Base-by-base conservation (phyloP, 2,113 vertebrate species). In the Tringa solitaria region DNA sequence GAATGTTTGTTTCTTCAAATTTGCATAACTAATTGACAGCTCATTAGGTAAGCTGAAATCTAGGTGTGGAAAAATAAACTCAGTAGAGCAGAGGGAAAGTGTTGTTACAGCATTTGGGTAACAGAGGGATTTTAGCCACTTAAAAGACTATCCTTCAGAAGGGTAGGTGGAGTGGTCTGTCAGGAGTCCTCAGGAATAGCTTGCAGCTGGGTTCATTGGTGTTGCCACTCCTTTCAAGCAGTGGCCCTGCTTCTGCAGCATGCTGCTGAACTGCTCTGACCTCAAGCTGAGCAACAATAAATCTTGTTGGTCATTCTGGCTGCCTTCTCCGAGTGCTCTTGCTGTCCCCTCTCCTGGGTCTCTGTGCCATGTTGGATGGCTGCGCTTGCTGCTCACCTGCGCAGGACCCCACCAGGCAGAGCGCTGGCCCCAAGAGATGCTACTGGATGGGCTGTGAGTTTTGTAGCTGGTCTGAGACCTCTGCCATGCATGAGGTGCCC, bases 41-140 rank as follows among this genome's bases (percentile, higher is more conserved):
- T 87, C 79, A 61, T 93, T 91, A 84, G 61, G 50, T 90, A 73
- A 78, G 57, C 73, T 94, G 89, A 82, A 70, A 79, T 30, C 24
- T 76, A 33, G 32, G 22, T 57, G 30, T 46, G 33, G 35, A 70
- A 78, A 91, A 93, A 86, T 37, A 56, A 88, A 53, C 70, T 63
- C 2, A 0, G 15, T 91, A 59, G 27, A 65, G 46, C 69, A 81
- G 77, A 74, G 33, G 28, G 33, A 24, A 63, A 20, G 41, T 69
- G 22, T 64, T 75, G 18, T 80, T 68, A 69, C 18, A 92, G 61
- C 15, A 11, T 48, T 90, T 90, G 30, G 27, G 15, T 75, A 89
- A 48, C 22, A 12, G 35, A 32, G 50, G 41, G 63, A 37, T 61
- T 80, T 91, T 15, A 70, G 8, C 21, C 43, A 35, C 0, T 85